These are phyloP conservation scores for Oligia fasciuncula DNA, from an alignment of 2,888 invertebrate species.

Conservation along the genomic window DNA sequence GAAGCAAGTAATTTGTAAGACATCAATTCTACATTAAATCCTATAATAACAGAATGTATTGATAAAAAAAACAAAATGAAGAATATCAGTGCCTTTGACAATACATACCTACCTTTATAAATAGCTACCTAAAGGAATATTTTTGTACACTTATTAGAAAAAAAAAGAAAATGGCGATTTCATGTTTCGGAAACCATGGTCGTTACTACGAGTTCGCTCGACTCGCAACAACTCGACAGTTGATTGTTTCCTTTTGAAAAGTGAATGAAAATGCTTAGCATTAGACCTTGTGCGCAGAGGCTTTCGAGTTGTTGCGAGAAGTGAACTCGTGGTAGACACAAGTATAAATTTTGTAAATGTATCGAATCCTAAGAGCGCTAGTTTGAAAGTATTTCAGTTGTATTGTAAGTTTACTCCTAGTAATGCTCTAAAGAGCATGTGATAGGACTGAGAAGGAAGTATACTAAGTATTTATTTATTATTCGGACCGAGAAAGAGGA, in stretches of 20 bases:
- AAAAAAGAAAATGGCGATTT: constrained; percentile 76
- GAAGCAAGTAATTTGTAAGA: constrained; percentile 77
- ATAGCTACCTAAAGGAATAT: constrained; percentile 85
- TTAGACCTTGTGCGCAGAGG: constrained; percentile 32
- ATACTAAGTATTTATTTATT: constrained; percentile 89
- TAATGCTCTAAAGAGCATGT: constrained; percentile 82
- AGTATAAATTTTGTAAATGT: constrained; percentile 67
- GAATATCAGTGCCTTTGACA: constrained; percentile 89
- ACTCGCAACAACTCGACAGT: constrained; percentile 44
- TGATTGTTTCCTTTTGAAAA: constrained; percentile 47
- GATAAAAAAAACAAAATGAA: constrained; percentile 79
- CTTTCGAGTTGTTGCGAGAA: constrained; percentile 53
- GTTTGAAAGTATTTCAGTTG: constrained; percentile 80
- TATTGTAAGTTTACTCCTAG: constrained; percentile 80
- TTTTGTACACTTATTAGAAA: constrained; percentile 87
- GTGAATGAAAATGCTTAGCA: constrained; percentile 43
- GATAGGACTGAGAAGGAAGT: constrained; percentile 82
- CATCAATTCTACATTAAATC: constrained; percentile 68
- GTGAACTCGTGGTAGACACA: constrained; percentile 65
- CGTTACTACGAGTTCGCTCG: constrained; percentile 66
- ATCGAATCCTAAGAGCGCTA: constrained; percentile 80
- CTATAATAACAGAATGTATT: constrained; percentile 76
- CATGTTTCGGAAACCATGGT: constrained; percentile 72
- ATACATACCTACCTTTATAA: constrained; percentile 88
- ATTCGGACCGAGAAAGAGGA: constrained; percentile 86